Evolutionary conservation across 2,888 invertebrate species (phyloP).

Genomic region (Leucania comma): DNA sequence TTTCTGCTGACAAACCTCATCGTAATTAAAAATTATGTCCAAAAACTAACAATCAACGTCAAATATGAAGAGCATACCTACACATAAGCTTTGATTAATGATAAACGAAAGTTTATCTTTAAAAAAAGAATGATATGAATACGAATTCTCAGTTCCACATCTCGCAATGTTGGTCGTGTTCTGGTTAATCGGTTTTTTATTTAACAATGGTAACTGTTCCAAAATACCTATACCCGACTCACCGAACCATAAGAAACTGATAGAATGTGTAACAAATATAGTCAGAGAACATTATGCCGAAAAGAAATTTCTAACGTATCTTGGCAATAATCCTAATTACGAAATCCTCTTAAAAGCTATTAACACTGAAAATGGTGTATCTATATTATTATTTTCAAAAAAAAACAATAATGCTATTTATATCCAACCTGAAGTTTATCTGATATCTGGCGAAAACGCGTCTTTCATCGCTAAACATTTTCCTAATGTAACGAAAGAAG

Average conservation of each 20-base stretch:
- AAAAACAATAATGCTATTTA: neutral
- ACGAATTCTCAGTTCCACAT: neutral
- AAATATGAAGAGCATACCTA: constrained; percentile 9
- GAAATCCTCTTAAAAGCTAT: constrained; percentile 41
- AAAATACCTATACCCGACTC: constrained; percentile 23
- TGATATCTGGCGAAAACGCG: constrained; percentile 63
- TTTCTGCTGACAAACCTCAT: constrained; percentile 5
- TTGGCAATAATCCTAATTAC: constrained; percentile 37
- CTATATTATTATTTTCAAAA: constrained; percentile 24
- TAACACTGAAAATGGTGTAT: constrained; percentile 27
- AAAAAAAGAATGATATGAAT: neutral
- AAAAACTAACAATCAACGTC: constrained; percentile 37
- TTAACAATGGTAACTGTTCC: constrained; percentile 17
- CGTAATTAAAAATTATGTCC: constrained; percentile 24
- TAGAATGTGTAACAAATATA: constrained; percentile 54
- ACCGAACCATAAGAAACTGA: constrained; percentile 22
- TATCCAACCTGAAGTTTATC: constrained; percentile 63
- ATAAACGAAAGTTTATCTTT: neutral
- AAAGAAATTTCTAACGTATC: constrained; percentile 43
- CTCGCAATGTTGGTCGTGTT: constrained; percentile 42
- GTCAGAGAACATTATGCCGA: constrained; percentile 45
- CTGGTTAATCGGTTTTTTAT: constrained; percentile 19
- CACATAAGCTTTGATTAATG: constrained; percentile 25
- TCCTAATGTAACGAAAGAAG: constrained; percentile 58
- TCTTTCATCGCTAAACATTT: constrained; percentile 59